phyloP scores from a whole-genome alignment of 2,888 invertebrate species.

The Elysia crispata region DNA sequence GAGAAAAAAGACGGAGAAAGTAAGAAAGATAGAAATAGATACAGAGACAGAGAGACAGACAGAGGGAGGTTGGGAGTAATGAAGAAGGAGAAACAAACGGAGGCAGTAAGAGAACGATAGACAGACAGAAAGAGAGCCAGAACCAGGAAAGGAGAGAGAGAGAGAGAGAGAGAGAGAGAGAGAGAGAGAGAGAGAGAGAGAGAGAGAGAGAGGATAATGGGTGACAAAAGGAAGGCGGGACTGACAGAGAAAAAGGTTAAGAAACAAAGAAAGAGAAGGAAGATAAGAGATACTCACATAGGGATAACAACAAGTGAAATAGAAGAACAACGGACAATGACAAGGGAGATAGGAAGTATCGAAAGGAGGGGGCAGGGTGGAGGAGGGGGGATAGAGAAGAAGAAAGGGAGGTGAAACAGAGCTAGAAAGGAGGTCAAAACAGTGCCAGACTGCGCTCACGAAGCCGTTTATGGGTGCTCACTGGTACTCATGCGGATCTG shows the following conservation, averaged over 20 bases:
- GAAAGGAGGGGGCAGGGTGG: background rate
- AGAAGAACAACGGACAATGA: too few relatives aligned
- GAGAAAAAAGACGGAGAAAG: background rate
- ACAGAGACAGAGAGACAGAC: background rate
- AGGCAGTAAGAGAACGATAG: background rate
- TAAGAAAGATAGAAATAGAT: background rate
- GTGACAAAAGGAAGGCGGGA: background rate
- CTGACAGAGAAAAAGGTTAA: background rate
- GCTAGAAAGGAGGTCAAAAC: background rate
- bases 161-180: constrained; percentile 5
- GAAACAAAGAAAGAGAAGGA: background rate
- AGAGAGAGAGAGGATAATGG: background rate
- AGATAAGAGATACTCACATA: too few relatives aligned
- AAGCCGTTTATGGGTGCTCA: too few relatives aligned
- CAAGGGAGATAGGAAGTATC: too few relatives aligned
- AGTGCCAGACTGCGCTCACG: too few relatives aligned
- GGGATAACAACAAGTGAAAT: too few relatives aligned
- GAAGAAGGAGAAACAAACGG: background rate
- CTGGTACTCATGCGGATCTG: too few relatives aligned
- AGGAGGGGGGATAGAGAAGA: background rate
- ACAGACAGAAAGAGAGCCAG: background rate
- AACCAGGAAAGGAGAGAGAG: background rate
- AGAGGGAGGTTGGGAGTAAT: background rate
- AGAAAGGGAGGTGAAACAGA: background rate
- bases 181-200: constrained; percentile 1